A percentile compares a stretch with the other conserved stretches of the same genome.
Conservation (phyloP, 2,797 vertebrate species). For the Leptodactylus fallax region DNA sequence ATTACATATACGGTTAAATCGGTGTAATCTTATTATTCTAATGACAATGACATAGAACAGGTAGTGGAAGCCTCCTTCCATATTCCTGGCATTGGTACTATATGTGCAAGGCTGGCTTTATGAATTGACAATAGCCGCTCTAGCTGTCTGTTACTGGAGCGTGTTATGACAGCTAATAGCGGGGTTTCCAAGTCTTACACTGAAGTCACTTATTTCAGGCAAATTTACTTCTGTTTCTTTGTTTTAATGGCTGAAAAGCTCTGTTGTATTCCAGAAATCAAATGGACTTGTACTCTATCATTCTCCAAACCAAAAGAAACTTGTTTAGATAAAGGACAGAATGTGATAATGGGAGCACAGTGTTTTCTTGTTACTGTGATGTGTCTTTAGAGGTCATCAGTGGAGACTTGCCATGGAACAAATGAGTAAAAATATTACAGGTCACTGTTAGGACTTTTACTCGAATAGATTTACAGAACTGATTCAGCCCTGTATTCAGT, state of each 20-base stretch:
- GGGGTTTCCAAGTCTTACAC: neutral
- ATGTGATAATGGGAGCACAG: neutral
- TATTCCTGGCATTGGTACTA: neutral
- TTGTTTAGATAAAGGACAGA: neutral
- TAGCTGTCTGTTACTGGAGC: constrained; percentile 21
- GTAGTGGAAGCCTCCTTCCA: neutral
- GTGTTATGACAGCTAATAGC: constrained; percentile 12
- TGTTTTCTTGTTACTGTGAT: too few relatives aligned
- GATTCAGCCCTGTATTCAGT: too few relatives aligned
- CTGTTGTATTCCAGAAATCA: neutral
- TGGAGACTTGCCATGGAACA: too few relatives aligned
- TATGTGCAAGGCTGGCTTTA: neutral
- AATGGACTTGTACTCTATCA: neutral
- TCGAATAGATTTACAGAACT: too few relatives aligned
- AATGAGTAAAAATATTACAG: too few relatives aligned
- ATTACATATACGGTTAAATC: too few relatives aligned
- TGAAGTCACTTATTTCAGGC: constrained; percentile 28
- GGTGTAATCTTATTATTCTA: too few relatives aligned
- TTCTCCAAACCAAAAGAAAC: neutral
- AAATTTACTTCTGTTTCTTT: neutral
- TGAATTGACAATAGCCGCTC: neutral
- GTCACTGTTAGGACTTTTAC: too few relatives aligned
- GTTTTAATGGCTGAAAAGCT: constrained; percentile 7
- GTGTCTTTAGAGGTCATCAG: too few relatives aligned
- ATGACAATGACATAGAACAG: too few relatives aligned